A percentile compares a stretch with the other conserved stretches of the same genome.
Evolutionary conservation across 2,888 invertebrate species (phyloP).

Genomic region (Itoplectis maculator): DNA sequence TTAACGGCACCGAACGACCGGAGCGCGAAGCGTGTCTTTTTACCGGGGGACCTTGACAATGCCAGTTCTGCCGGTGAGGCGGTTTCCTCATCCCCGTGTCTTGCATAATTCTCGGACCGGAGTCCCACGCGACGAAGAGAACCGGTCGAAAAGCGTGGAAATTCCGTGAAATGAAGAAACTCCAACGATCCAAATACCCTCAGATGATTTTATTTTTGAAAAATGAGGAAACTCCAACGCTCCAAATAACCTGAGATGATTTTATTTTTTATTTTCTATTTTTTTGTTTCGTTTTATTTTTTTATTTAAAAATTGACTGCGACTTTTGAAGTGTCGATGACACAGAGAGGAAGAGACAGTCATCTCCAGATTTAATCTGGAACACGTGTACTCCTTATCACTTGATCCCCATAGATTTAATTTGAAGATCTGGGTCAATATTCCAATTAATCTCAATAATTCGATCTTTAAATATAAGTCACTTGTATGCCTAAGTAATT

Average conservation of each 20-base stretch:
- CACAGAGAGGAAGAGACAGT: too few species aligned
- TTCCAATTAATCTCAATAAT: too few species aligned
- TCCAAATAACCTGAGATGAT: not conserved
- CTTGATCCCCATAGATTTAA: too few species aligned
- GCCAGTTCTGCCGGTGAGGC: slow-evolving; percentile 26
- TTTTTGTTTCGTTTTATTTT: too few species aligned
- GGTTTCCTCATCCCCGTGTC: slow-evolving; percentile 46
- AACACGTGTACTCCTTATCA: too few species aligned
- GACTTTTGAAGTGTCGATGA: not conserved
- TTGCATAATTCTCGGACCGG: slow-evolving; percentile 52
- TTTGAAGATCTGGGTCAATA: too few species aligned
- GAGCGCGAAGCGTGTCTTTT: slow-evolving; percentile 71
- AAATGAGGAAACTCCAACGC: not conserved
- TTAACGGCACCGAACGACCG: slow-evolving; percentile 72
- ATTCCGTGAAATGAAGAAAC: slow-evolving; percentile 12
- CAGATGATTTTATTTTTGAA: not conserved
- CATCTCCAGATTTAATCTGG: too few species aligned
- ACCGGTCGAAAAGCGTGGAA: slow-evolving; percentile 59
- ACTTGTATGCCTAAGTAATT: not conserved
- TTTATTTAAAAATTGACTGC: not conserved
- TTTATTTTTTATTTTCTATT: not conserved
- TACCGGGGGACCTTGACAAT: slow-evolving; percentile 70
- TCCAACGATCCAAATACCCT: not conserved
- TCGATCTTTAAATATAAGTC: too few species aligned
- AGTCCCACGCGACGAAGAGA: slow-evolving; percentile 33